Conservation (phyloP, 2,797 vertebrate genomes). For the Pseudochirops cupreus region DNA sequence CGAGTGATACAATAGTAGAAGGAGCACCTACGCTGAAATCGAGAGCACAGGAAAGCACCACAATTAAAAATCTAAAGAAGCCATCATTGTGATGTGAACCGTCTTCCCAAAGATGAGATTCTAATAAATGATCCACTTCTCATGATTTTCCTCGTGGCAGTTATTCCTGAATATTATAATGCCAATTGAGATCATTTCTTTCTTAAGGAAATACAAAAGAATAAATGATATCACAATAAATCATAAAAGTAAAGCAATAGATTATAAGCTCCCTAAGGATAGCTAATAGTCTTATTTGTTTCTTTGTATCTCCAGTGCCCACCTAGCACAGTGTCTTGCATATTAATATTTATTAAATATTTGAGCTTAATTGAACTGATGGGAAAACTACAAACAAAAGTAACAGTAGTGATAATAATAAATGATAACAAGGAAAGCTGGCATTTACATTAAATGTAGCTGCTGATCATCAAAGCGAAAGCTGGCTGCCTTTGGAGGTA, state of each 20-base stretch:
- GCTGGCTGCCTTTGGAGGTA: not conserved
- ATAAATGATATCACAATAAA: not conserved
- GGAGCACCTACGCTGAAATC: not conserved
- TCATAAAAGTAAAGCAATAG: not conserved
- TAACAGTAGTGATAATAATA: not conserved
- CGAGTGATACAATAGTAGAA: not conserved
- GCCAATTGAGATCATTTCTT: slow-evolving; percentile 10
- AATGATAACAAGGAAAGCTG: not conserved
- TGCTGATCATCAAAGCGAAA: too few relatives aligned
- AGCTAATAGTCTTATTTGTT: not conserved
- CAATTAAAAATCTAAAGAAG: slow-evolving; percentile 23
- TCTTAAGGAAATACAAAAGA: slow-evolving; percentile 8
- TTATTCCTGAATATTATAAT: slow-evolving; percentile 35
- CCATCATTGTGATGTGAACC: slow-evolving; percentile 52
- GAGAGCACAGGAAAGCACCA: not conserved
- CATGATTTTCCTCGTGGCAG: slow-evolving; percentile 35
- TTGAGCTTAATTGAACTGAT: not conserved
- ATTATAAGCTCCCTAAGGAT: not conserved
- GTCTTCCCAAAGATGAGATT: slow-evolving; percentile 2
- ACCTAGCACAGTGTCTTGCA: not conserved
- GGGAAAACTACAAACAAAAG: not conserved
- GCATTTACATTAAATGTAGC: not conserved
- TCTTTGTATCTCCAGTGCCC: not conserved
- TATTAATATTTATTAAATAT: not conserved
- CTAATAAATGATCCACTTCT: slow-evolving; percentile 48